Conservation (phyloP, 2,113 vertebrate species). For the Callocephalon fimbriatum region DNA sequence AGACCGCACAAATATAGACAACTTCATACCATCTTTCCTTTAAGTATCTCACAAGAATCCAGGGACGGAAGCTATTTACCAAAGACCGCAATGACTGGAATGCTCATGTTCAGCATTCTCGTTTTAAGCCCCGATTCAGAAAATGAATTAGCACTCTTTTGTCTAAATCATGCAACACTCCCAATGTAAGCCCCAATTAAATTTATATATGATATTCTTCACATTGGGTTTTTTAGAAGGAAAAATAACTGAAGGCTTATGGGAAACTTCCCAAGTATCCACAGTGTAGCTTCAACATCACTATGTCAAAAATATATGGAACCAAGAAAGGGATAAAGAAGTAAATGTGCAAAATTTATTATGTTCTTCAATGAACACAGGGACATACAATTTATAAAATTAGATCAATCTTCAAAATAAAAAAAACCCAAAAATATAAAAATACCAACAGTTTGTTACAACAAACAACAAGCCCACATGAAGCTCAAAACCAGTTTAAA, state of each 20-base stretch:
- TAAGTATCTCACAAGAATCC: neutral
- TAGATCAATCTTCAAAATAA: neutral
- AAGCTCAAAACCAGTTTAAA: neutral
- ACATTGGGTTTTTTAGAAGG: neutral
- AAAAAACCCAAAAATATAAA: neutral
- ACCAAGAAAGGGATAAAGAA: neutral
- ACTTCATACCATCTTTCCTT: neutral
- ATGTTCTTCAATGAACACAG: neutral
- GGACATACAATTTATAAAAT: neutral
- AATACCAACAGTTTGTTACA: neutral
- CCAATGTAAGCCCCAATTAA: neutral
- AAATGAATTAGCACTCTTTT: neutral
- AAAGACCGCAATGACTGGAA: neutral
- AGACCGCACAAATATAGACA: neutral
- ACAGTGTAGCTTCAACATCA: neutral
- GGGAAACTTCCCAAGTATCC: neutral
- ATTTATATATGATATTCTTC: neutral
- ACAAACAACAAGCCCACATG: neutral
- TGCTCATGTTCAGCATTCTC: neutral
- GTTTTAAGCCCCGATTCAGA: neutral
- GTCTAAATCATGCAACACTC: neutral
- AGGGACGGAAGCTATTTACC: neutral
- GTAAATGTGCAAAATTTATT: slow-evolving; percentile 48
- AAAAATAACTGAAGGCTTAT: neutral
- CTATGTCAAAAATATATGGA: neutral